Base-by-base conservation (phyloP, 64 coral and sea anemone species). In the Hydrozoanthus tunicans region DNA sequence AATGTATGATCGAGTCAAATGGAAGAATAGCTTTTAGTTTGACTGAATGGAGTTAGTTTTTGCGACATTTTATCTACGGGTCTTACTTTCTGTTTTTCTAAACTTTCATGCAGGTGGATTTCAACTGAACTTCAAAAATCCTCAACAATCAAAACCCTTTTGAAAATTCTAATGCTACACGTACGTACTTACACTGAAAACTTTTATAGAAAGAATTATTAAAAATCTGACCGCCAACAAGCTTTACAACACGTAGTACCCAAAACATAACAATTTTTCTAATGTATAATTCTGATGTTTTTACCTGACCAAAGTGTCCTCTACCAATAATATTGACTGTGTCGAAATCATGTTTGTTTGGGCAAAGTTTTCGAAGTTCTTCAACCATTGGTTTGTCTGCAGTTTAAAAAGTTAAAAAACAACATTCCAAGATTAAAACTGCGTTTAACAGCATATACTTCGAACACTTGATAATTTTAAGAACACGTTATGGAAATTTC, bases 281-380 rank as follows among this genome's bases (percentile, higher is more conserved):
- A 15, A 80, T 15, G 12, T 23, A 43, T 10, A 32, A 8, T 83
- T 26, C 62, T 65, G 15, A 57, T 6, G 68, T 62, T 5, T 13
- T 55, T 80, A 98, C 96, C 97, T 99, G 94, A 53, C 97, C 97
- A 94, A 99, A 99, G 94, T 99, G 97, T 57, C 97, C 97, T 77
- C 97, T 59, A 26, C 97, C 97, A 90, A 99, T 99, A 5, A 81
- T 95, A 80, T 95, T 99, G 70, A 99, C 53, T 60, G 92, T 90
- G 23, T 94, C 90, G 72, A 99, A 99, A 92, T 99, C 97, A 9
- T 95, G 64, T 14, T 96, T 99, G 64, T 83, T 92, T 6, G 93
- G 90, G 57, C 94, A 96, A 75, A 93, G 92, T 8, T 86, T 92
- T 67, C 94, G 83, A 12, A 99, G 91, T 51, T 94, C 92, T 53